phyloP scores from a whole-genome alignment of 1,140 invertebrate genomes.

The Olivierus martensii region DNA sequence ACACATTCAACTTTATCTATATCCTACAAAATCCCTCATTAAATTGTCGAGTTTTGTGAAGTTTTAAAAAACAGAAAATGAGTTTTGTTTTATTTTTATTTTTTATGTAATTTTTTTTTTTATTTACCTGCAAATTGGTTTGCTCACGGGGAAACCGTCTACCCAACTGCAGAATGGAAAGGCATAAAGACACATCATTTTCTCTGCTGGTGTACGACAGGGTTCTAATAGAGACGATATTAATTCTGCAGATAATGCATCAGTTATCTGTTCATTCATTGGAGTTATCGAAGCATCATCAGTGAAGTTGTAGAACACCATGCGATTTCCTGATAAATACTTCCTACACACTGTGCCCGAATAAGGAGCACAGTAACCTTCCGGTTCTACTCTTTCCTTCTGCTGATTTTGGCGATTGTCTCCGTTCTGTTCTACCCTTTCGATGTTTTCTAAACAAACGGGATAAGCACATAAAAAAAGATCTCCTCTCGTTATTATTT shows the following conservation, averaged over 20 bases:
- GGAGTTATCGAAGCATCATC: conserved; percentile 37
- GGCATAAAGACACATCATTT: conserved; percentile 75
- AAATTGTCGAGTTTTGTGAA: background rate
- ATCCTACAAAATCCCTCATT: background rate
- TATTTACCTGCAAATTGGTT: conserved; percentile 27
- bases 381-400: conserved; percentile 6
- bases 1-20: background rate
- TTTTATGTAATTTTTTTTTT: background rate
- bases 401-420: background rate
- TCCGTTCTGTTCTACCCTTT: background rate
- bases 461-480: too few relatives aligned
- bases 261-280: conserved; percentile 71
- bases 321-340: conserved; percentile 50
- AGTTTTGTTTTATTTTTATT: background rate
- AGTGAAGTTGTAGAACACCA: conserved; percentile 62
- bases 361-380: conserved; percentile 70
- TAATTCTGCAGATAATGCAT: conserved; percentile 67
- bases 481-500: too few relatives aligned
- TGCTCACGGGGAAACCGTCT: conserved; percentile 24
- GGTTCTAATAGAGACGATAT: conserved; percentile 60
- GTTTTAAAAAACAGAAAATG: background rate
- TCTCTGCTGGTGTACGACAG: conserved; percentile 70
- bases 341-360: conserved; percentile 73
- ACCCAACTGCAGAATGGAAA: conserved; percentile 69
- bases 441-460: background rate